These are phyloP conservation scores for Medauroidea extradentata DNA, from an alignment of 1,140 invertebrate species.

Conservation along the genomic window DNA sequence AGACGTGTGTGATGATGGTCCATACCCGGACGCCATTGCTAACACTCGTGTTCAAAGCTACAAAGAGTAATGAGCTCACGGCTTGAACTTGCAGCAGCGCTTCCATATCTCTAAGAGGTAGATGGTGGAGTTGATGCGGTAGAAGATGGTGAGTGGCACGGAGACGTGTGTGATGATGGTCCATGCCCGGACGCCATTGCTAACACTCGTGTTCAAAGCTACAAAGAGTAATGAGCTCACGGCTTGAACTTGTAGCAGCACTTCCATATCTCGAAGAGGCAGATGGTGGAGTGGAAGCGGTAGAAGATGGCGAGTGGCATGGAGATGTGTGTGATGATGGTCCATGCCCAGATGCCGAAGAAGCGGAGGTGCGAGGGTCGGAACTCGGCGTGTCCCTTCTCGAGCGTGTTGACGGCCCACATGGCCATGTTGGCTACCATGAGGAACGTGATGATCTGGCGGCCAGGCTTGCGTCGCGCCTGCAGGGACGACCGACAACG, in stretches of 20 bases:
- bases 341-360: constrained; percentile 81
- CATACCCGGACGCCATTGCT: constrained; percentile 79
- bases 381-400: constrained; percentile 76
- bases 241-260: constrained; percentile 50
- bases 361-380: constrained; percentile 72
- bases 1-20: constrained; percentile 77
- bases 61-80: background rate
- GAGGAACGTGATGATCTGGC: constrained; percentile 78
- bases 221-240: background rate
- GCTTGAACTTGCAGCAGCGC: constrained; percentile 50
- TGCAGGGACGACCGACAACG: constrained; percentile 56
- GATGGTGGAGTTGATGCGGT: constrained; percentile 75
- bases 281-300: constrained; percentile 75
- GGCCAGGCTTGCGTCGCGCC: constrained; percentile 66
- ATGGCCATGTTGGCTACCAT: constrained; percentile 80
- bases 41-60: no score
- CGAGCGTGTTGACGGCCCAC: constrained; percentile 80
- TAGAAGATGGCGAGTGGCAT: constrained; percentile 85
- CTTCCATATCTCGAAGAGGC: constrained; percentile 78
- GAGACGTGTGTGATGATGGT: constrained; percentile 81
- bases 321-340: constrained; percentile 79
- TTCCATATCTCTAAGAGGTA: constrained; percentile 81
- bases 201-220: no score
- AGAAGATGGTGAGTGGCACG: constrained; percentile 82
- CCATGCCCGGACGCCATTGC: constrained; percentile 79